Conservation (phyloP, 2,113 vertebrate species). For the Gambusia holbrooki region DNA sequence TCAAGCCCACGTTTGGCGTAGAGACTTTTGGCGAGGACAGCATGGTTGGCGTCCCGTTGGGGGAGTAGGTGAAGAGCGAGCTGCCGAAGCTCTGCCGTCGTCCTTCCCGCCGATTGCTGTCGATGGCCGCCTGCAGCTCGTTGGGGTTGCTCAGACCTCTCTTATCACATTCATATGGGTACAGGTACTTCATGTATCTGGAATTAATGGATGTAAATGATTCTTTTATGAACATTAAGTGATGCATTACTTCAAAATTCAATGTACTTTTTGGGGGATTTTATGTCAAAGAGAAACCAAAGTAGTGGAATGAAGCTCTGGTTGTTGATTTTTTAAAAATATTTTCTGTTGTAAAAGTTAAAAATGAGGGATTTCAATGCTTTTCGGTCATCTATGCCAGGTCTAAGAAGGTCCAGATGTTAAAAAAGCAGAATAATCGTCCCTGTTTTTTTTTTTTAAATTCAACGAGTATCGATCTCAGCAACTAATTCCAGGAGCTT, state of each 20-base stretch:
- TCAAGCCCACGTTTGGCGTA: constrained; percentile 80
- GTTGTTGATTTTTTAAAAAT: too few species aligned
- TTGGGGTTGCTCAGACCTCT: constrained; percentile 93
- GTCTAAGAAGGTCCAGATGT: too few species aligned
- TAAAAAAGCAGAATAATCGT: too few species aligned
- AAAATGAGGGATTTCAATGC: too few species aligned
- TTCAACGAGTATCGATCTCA: too few species aligned
- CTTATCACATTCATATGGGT: constrained; percentile 97
- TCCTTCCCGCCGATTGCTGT: constrained; percentile 94
- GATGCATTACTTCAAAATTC: neutral
- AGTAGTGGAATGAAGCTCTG: too few species aligned
- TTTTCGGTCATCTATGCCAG: too few species aligned
- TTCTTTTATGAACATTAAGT: neutral
- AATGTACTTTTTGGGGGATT: too few species aligned
- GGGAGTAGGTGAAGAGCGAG: constrained; percentile 93
- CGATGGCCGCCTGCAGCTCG: constrained; percentile 95
- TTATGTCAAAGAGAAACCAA: too few species aligned
- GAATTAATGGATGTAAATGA: neutral
- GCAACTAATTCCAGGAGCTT: too few species aligned
- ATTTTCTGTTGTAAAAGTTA: too few species aligned
- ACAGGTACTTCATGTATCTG: constrained; percentile 99
- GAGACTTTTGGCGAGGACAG: constrained; percentile 91
- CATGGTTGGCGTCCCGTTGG: constrained; percentile 87
- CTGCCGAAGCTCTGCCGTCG: constrained; percentile 92
- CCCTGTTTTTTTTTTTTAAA: too few species aligned